Evolutionary conservation across 2,797 vertebrate species (phyloP), one percentile per base, ranked within the genome.

Genomic region (Enteromius viviparus): DNA sequence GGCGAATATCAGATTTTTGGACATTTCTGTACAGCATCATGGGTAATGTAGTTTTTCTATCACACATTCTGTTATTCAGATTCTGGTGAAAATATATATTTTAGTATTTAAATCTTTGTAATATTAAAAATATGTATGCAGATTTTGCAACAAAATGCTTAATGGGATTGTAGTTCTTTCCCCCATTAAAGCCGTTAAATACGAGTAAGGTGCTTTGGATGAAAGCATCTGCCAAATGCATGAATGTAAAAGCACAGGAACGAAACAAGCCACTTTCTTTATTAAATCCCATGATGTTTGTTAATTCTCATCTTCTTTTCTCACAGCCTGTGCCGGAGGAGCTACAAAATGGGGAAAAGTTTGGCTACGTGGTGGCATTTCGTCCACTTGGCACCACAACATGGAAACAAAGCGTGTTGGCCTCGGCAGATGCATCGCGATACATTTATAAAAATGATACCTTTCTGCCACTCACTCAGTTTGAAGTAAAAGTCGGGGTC

Each of bases 401-500:
- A 42, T 98, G 96, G 96, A 96, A 92, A 80, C 94, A 96, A 86
- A 93, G 94, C 1, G 94, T 91, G n/a, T 91, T 97, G 87, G 92
- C 93, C 0, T 94, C 94, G 0, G 90, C 94, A 32, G 96, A 98
- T 49, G 91, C 95, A 0, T 96, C 94, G 2, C 94, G 88, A 89
- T 97, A 97, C 1, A 17, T 96, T 60, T 96, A 96, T 51, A 95
- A 93, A 87, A 97, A 97, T 0, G 94, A 97, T 78, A 97, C 94
- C 78, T 87, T 96, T 60, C 88, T 85, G 0, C 94, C 96, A 0
- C 92, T 97, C 21, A 95, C 94, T 21, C 95, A 91, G 68, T 97
- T 96, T n/a, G 95, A 98, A 90, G 96, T 96, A 79, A 97, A 96
- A 89, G 96, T 97, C 68, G 96, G 95, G 0, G 95, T 96, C 49